Base-by-base conservation (phyloP, 2,888 invertebrate genomes). In the Metallyticus violacea region DNA sequence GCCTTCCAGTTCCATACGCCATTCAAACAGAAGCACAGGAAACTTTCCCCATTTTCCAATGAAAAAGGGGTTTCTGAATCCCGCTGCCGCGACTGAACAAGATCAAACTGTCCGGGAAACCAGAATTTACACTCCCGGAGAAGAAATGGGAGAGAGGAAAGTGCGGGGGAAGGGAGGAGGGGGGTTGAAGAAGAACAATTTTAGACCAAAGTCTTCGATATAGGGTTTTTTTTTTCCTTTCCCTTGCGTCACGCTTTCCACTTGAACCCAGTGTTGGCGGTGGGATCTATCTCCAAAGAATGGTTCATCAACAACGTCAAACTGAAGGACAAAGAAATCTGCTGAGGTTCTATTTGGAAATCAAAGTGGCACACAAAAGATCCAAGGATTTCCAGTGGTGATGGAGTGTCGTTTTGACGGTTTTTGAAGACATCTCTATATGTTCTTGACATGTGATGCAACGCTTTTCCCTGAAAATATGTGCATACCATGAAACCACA, bases 101-200 rank as follows among this genome's bases (percentile, higher is more conserved):
- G 88, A 88, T 88, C 88, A 88, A 88, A 87, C 88, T 88, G 88
- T 88, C 88, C 85, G 86, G 86, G 87, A 88, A 88, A 88, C 86
- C 86, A 88, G 88, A 88, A 88, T 88, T 88, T 88, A 88, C 87
- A 88, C 88, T 79, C 87, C 77, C 27, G 22, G 30, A 81, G 81
- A 77, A 76, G 29, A 28, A 84, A 62, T 62, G 40, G 81, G 25
- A 62, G 76, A 81, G 85, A 82, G 80, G 85, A 85, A 83, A 76
- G 40, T 85, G 80, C 22, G 27, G 62, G 26, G 87, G 79, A n/a
- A 30, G 29, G 81, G 76, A 27, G 84, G 27, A 77, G 82, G 83
- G 62, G 79, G 30, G 77, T 28, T 26, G 85, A 28, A 79, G 87
- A 28, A 79, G 87, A 87, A 29, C 85, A 83, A 85, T 85, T 82